Percentiles rank a stretch among this genome's conserved stretches.
phyloP scores from a whole-genome alignment of 2,797 vertebrate species.

The Platalea minor region DNA sequence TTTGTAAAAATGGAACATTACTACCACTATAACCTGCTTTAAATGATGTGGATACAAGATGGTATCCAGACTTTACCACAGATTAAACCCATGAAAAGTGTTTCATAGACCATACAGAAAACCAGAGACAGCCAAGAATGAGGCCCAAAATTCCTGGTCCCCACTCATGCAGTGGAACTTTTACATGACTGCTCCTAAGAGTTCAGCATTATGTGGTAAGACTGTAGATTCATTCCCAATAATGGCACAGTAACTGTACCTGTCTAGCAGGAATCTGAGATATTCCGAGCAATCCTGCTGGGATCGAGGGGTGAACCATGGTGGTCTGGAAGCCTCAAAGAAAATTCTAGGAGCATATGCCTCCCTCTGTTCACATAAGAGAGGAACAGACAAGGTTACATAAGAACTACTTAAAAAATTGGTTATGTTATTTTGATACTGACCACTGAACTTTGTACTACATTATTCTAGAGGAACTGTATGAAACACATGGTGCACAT shows the following conservation, averaged over 20 bases:
- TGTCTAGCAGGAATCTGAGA: constrained; percentile 94
- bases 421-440: neutral
- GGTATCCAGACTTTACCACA: neutral
- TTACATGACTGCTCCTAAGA: neutral
- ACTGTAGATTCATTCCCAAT: neutral
- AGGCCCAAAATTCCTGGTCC: neutral
- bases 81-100: neutral
- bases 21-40: neutral
- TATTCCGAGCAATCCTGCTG: constrained; percentile 99
- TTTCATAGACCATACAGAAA: neutral
- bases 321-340: constrained; percentile 93
- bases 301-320: constrained; percentile 93
- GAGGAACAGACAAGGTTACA: constrained; percentile 6
- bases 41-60: neutral
- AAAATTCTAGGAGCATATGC: constrained; percentile 93
- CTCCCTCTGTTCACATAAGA: constrained; percentile 82
- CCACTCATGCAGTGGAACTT: neutral
- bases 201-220: neutral
- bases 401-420: neutral
- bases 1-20: neutral
- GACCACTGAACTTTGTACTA: neutral
- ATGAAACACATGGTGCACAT: neutral
- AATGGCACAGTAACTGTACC: constrained; percentile 73
- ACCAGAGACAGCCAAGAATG: neutral
- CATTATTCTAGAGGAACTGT: neutral